Conservation (phyloP, 2,113 vertebrate genomes). For the Syngnathus typhle region DNA sequence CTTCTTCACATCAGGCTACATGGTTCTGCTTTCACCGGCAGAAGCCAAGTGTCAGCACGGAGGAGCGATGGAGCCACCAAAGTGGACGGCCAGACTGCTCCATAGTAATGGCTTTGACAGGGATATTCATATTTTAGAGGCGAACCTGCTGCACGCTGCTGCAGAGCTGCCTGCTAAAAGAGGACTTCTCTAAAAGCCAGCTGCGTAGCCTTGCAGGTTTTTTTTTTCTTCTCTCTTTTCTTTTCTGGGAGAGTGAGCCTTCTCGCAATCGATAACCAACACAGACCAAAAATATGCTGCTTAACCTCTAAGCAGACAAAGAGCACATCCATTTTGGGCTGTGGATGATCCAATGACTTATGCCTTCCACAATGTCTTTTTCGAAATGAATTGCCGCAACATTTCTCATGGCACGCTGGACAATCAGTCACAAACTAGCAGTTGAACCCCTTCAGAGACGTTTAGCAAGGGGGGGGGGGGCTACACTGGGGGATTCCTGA, state of each 20-base stretch:
- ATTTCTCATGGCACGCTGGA: no score
- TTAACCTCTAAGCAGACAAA: background rate
- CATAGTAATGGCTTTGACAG: conserved; percentile 55
- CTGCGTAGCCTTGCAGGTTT: conserved; percentile 6
- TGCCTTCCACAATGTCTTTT: background rate
- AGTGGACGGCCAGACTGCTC: conserved; percentile 32
- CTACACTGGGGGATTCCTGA: no score
- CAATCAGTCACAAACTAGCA: no score
- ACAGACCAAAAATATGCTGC: background rate
- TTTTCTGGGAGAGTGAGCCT: background rate
- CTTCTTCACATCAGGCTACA: background rate
- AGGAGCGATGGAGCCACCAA: conserved; percentile 38
- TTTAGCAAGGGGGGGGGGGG: no score
- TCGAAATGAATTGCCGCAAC: background rate
- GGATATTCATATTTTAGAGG: conserved; percentile 57
- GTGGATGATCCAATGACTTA: background rate
- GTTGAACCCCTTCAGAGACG: no score
- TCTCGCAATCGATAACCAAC: conserved; percentile 11
- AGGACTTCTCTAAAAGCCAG: conserved; percentile 2
- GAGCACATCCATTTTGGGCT: background rate
- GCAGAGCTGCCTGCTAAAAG: conserved; percentile 30
- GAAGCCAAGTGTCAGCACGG: conserved; percentile 10
- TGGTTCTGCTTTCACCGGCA: conserved; percentile 23
- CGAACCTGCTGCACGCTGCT: conserved; percentile 32
- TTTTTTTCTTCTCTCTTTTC: conserved; percentile 1